These are phyloP conservation scores for Pandemis corylana DNA, from an alignment of 2,888 invertebrate genomes.

Conservation along the genomic window DNA sequence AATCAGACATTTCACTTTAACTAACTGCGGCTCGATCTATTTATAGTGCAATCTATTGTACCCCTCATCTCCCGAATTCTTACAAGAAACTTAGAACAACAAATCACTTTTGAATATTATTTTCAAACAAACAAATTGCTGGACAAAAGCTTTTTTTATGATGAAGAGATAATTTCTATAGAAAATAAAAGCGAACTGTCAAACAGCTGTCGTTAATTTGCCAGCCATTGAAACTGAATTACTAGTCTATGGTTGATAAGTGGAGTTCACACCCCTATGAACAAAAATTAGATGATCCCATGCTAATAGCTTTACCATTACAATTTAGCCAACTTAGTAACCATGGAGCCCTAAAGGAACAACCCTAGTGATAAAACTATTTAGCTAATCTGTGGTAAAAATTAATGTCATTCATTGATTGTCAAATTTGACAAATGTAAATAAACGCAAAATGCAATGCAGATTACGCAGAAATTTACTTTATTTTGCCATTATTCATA, in stretches of 20 bases:
- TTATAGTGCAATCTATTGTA: constrained; percentile 64
- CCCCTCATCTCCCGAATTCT: constrained; percentile 51
- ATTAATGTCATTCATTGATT: not conserved
- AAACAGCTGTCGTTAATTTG: constrained; percentile 64
- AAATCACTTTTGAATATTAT: constrained; percentile 48
- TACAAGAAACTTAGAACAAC: constrained; percentile 43
- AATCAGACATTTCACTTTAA: constrained; percentile 58
- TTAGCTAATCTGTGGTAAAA: not conserved
- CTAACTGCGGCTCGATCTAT: constrained; percentile 67
- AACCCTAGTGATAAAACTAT: not conserved
- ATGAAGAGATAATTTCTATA: constrained; percentile 58
- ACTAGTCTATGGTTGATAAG: constrained; percentile 25
- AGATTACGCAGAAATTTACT: not conserved
- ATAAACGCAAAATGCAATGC: not conserved
- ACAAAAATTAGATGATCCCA: not conserved
- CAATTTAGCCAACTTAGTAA: not conserved
- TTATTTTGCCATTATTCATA: too few relatives aligned
- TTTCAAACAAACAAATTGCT: constrained; percentile 57
- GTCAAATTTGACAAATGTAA: constrained; percentile 7
- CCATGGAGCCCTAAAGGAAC: not conserved
- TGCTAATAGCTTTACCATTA: not conserved
- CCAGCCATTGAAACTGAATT: constrained; percentile 37
- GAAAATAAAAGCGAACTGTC: constrained; percentile 75
- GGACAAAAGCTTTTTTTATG: constrained; percentile 60
- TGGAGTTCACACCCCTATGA: not conserved